These are phyloP conservation scores for Ectemnius lituratus DNA, from an alignment of 2,888 invertebrate genomes.

Conservation along the genomic window DNA sequence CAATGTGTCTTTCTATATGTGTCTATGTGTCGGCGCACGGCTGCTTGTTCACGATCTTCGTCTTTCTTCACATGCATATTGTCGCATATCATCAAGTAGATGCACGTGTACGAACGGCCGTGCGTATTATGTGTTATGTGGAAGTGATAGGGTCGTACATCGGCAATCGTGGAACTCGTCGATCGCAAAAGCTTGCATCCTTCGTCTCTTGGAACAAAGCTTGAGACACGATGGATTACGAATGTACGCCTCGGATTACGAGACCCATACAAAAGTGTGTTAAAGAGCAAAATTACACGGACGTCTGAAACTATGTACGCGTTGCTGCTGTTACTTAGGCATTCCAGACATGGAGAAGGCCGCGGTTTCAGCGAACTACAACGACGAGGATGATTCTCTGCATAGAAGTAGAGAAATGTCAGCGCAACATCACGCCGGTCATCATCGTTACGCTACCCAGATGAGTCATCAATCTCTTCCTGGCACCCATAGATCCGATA, in stretches of 20 bases:
- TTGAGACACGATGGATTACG: conserved; percentile 4
- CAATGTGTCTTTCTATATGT: conserved; percentile 3
- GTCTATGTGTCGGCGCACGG: conserved; percentile 2
- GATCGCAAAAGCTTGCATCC: neutral
- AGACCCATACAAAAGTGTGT: neutral
- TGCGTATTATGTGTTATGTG: conserved; percentile 4
- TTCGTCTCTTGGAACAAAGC: neutral
- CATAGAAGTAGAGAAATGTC: conserved; percentile 73
- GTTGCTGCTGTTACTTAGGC: conserved; percentile 61
- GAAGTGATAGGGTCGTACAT: conserved; percentile 10
- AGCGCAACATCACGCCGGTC: conserved; percentile 54
- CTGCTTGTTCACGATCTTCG: conserved; percentile 1
- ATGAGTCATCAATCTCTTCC: conserved; percentile 64
- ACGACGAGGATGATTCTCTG: conserved; percentile 83
- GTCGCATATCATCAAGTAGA: neutral
- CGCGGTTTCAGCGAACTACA: conserved; percentile 84
- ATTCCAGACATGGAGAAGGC: conserved; percentile 90
- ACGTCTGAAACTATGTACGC: conserved; percentile 19
- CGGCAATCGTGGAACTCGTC: conserved; percentile 5
- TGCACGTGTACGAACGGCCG: conserved; percentile 1
- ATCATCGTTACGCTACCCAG: conserved; percentile 69
- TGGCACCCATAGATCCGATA: conserved; percentile 67
- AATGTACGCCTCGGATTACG: conserved; percentile 7
- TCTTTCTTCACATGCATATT: too few relatives aligned
- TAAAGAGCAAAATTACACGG: neutral